Conservation (phyloP, 30 jellyfish, hydroid and myxozoan genomes). For the Hydractinia symbiolongicarpus region DNA sequence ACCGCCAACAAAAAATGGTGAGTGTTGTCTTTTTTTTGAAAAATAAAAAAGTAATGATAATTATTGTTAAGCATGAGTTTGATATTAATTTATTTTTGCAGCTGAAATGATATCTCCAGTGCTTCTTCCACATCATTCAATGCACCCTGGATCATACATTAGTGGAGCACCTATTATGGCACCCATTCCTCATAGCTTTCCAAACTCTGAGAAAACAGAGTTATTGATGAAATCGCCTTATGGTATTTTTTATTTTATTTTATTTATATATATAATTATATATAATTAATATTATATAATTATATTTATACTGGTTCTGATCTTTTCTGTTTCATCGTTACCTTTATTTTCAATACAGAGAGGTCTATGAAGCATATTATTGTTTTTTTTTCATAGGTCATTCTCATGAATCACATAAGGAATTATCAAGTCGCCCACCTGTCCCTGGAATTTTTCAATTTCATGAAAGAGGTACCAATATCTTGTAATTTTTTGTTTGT, state of each 20-base stretch:
- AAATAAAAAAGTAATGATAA: too few species aligned
- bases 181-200: background rate
- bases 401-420: too few species aligned
- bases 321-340: background rate
- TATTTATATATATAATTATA: background rate
- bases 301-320: background rate
- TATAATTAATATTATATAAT: too few species aligned
- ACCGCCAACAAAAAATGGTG: slow-evolving; percentile 8
- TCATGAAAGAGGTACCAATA: background rate
- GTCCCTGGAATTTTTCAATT: slow-evolving; percentile 8
- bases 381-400: too few species aligned
- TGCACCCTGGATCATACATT: background rate
- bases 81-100: background rate
- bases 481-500: too few species aligned
- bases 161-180: slow-evolving; percentile 16
- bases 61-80: too few species aligned
- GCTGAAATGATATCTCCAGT: slow-evolving; percentile 2
- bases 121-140: background rate
- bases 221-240: background rate
- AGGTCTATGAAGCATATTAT: background rate
- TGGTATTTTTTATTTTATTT: background rate
- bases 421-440: too few species aligned
- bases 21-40: background rate
- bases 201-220: background rate
- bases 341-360: background rate